Evolutionary conservation across 1,140 invertebrate species (phyloP).

Genomic region (Euura lappo): DNA sequence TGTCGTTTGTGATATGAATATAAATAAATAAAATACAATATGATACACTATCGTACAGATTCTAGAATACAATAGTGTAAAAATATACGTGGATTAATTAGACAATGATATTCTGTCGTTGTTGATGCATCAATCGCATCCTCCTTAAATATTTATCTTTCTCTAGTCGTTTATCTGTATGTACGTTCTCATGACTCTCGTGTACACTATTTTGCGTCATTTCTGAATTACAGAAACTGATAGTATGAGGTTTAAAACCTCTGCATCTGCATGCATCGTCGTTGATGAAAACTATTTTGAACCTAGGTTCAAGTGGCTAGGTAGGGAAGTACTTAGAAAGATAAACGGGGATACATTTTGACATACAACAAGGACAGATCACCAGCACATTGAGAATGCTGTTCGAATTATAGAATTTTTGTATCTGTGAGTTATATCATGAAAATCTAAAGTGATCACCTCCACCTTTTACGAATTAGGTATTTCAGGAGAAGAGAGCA

Average conservation of each 20-base stretch:
- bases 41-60: constrained; percentile 34
- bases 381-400: not conserved
- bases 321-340: not conserved
- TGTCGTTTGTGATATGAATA: constrained; percentile 47
- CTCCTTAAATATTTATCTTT: not conserved
- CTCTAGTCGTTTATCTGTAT: constrained; percentile 3
- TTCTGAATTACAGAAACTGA: no score
- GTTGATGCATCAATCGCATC: constrained; percentile 15
- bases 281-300: no score
- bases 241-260: no score
- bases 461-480: not conserved
- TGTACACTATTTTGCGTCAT: no score
- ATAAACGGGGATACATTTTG: not conserved
- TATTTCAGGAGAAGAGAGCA: no score
- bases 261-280: no score
- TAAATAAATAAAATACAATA: constrained; percentile 54
- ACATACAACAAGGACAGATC: constrained; percentile 5
- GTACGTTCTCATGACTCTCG: no score
- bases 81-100: constrained; percentile 22
- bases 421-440: not conserved
- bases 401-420: not conserved
- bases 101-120: constrained; percentile 37
- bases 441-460: not conserved
- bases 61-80: constrained; percentile 31
- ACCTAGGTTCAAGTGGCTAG: no score